These are phyloP conservation scores for Caenorhabditis wallacei DNA, from an alignment of 2,888 invertebrate species.

Conservation along the genomic window DNA sequence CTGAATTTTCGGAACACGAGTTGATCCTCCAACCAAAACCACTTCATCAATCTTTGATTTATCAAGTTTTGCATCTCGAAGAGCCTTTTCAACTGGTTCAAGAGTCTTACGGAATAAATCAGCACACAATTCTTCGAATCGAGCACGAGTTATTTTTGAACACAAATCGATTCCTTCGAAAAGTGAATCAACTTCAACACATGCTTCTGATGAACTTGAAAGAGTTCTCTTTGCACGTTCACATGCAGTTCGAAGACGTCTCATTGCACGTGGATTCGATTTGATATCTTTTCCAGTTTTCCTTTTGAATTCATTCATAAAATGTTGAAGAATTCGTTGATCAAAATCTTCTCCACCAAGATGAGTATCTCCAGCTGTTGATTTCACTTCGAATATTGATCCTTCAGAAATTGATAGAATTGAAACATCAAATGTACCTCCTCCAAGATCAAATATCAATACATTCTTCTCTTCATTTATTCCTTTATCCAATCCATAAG, in stretches of 20 bases:
- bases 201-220: slow-evolving; percentile 85
- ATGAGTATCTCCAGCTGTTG: slow-evolving; percentile 89
- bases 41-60: slow-evolving; percentile 86
- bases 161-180: slow-evolving; percentile 97
- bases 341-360: slow-evolving; percentile 79
- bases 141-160: slow-evolving; percentile 94
- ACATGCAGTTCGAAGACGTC: slow-evolving; percentile 93
- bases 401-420: slow-evolving; percentile 75
- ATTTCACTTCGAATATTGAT: slow-evolving; percentile 72
- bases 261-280: slow-evolving; percentile 91
- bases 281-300: slow-evolving; percentile 91
- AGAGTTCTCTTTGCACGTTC: slow-evolving; percentile 87
- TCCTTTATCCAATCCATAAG: slow-evolving; percentile 87
- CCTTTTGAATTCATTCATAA: slow-evolving; percentile 84
- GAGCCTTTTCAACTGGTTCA: slow-evolving; percentile 96
- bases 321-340: slow-evolving; percentile 83
- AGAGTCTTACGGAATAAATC: slow-evolving; percentile 96
- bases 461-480: slow-evolving; percentile 75
- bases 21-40: slow-evolving; percentile 92
- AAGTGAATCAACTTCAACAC: slow-evolving; percentile 93
- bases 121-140: slow-evolving; percentile 97
- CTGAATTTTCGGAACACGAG: slow-evolving; percentile 97
- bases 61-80: slow-evolving; percentile 96
- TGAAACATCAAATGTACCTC: slow-evolving; percentile 85
- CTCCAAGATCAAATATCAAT: slow-evolving; percentile 83